Percentiles rank a stretch among this genome's conserved stretches.
These are phyloP conservation scores for Otolemur garnettii DNA, from an alignment of 2,113 vertebrate genomes.

Conservation along the genomic window DNA sequence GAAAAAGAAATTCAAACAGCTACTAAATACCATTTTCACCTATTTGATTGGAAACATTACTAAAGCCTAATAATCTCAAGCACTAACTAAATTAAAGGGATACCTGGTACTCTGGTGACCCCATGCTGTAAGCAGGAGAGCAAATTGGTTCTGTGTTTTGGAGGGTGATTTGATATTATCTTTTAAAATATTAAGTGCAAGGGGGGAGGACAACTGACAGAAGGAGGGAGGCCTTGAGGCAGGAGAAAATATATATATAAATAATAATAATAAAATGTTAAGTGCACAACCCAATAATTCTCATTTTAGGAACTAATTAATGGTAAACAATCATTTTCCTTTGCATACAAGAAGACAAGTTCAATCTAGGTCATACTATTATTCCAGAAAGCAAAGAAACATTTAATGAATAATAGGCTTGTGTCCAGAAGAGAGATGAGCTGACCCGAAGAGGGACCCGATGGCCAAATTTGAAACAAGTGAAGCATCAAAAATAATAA, in stretches of 20 bases:
- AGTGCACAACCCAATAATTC: not conserved
- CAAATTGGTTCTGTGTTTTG: not conserved
- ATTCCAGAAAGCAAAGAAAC: not conserved
- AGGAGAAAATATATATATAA: too few relatives aligned
- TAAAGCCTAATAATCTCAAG: not conserved
- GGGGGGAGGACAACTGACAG: too few relatives aligned
- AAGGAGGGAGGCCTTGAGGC: too few relatives aligned
- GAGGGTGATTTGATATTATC: not conserved
- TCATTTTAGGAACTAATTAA: not conserved
- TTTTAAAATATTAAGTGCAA: not conserved
- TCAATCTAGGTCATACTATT: not conserved
- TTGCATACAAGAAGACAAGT: not conserved
- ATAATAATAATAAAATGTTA: not conserved
- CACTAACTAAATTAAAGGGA: not conserved
- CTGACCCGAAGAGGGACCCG: not conserved
- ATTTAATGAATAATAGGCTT: not conserved
- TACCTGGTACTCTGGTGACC: too few relatives aligned
- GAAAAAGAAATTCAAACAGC: not conserved
- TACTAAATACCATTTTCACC: not conserved
- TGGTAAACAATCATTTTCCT: not conserved
- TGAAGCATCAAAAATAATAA: not conserved
- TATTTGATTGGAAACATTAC: not conserved
- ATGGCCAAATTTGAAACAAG: not conserved
- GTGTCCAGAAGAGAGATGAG: not conserved
- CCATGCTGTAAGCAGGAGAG: too few relatives aligned